These are phyloP conservation scores for Pemphredon lugubris DNA, from an alignment of 2,888 invertebrate species.

Conservation along the genomic window DNA sequence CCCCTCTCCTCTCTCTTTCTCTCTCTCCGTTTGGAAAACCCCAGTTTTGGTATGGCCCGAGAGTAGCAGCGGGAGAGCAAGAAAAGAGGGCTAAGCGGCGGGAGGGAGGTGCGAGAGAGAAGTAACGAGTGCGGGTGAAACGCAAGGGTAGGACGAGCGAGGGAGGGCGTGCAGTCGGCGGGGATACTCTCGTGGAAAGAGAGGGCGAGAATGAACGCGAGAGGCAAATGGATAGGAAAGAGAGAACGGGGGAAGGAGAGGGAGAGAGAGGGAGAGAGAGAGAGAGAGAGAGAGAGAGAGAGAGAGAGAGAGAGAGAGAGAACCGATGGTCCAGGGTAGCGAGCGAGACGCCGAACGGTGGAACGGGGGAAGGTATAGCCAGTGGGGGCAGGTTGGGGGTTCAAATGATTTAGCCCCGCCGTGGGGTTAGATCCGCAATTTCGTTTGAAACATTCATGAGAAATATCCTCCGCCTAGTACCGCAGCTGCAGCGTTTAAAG, in stretches of 20 bases:
- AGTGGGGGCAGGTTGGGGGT: slow-evolving; percentile 48
- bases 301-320: too few species aligned
- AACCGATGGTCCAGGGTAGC: slow-evolving; percentile 1
- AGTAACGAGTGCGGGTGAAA: slow-evolving; percentile 29
- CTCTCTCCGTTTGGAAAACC: slow-evolving; percentile 32
- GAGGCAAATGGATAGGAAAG: slow-evolving; percentile 37
- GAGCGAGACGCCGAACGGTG: slow-evolving; percentile 24
- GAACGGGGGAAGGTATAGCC: slow-evolving; percentile 14
- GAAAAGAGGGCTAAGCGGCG: neutral
- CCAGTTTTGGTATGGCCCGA: slow-evolving; percentile 38
- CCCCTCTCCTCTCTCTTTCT: neutral
- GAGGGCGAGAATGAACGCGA: slow-evolving; percentile 34
- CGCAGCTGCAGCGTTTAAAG: slow-evolving; percentile 76
- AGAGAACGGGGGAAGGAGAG: too few species aligned
- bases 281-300: slow-evolving; percentile 14
- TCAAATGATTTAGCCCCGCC: slow-evolving; percentile 78
- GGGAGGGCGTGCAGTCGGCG: too few species aligned
- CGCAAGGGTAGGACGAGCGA: too few species aligned
- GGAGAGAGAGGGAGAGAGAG: too few species aligned
- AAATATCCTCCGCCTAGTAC: slow-evolving; percentile 75
- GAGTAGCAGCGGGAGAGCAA: slow-evolving; percentile 13
- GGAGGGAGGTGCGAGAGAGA: slow-evolving; percentile 13
- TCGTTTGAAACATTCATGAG: slow-evolving; percentile 80
- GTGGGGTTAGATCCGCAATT: slow-evolving; percentile 80
- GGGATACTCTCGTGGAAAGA: slow-evolving; percentile 32